Conservation (phyloP, 2,113 vertebrate species). For the Indicator maculatus region DNA sequence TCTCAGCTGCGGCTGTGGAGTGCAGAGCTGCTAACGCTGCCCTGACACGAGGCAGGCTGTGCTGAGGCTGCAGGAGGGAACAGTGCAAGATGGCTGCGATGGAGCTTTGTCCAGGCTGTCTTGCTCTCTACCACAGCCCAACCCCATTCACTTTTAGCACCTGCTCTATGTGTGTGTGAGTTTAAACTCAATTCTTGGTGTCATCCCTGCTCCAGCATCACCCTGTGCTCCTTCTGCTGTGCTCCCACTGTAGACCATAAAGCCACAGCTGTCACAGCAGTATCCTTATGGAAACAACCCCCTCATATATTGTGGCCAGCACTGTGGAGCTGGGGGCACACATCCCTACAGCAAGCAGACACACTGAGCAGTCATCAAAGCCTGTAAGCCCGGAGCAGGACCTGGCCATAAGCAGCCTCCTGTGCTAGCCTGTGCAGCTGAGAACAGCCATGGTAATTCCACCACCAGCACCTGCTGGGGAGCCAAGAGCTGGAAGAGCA, state of each 20-base stretch:
- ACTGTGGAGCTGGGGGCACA: accelerated
- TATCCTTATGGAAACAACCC: not conserved
- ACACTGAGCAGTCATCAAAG: not conserved
- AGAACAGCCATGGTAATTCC: not conserved
- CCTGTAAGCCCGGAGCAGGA: accelerated
- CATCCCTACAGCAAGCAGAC: not conserved
- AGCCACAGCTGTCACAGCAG: not conserved
- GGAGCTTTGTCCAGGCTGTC: not conserved
- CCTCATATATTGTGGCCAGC: not conserved
- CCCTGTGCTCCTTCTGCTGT: not conserved
- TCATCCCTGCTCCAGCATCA: not conserved
- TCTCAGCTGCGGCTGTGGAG: accelerated
- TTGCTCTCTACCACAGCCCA: not conserved
- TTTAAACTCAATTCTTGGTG: not conserved
- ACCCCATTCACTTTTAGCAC: not conserved
- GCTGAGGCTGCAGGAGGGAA: not conserved
- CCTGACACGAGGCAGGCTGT: accelerated
- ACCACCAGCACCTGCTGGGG: accelerated
- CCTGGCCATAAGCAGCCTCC: not conserved
- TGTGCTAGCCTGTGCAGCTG: not conserved
- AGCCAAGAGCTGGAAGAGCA: not conserved
- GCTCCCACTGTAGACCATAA: not conserved
- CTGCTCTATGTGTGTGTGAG: not conserved
- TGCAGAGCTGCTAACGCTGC: not conserved
- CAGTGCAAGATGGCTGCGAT: accelerated